Conservation (phyloP, 2,113 vertebrate species). For the Pygoscelis antarcticus region DNA sequence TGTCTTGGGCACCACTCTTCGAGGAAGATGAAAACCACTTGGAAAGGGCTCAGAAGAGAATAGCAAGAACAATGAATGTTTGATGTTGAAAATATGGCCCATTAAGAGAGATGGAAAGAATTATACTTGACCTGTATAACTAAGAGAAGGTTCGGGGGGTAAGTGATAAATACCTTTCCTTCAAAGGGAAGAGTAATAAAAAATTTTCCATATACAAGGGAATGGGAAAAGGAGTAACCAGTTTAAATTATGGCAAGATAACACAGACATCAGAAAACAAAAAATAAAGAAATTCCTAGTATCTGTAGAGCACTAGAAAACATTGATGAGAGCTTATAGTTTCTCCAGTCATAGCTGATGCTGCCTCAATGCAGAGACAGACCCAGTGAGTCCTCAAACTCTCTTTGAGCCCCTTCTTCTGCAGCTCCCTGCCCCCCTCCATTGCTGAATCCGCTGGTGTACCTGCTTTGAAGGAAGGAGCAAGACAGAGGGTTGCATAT, state of each 20-base stretch:
- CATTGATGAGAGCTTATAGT: not conserved
- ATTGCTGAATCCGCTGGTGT: not conserved
- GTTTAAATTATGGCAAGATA: not conserved
- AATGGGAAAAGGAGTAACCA: not conserved
- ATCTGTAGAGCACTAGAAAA: not conserved
- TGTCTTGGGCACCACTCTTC: not conserved
- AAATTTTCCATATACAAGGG: not conserved
- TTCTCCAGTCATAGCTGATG: not conserved
- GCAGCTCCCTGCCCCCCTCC: not conserved
- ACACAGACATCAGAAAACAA: not conserved
- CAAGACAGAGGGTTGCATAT: not conserved
- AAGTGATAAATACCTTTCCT: not conserved
- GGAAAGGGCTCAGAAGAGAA: not conserved
- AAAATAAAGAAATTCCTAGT: not conserved
- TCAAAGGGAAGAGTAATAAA: not conserved
- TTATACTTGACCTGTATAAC: not conserved
- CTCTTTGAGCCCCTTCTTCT: not conserved
- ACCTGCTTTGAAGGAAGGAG: not conserved
- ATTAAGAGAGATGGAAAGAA: not conserved
- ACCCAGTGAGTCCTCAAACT: not conserved
- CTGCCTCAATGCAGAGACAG: not conserved
- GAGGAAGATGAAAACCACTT: not conserved
- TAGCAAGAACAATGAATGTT: fast-evolving
- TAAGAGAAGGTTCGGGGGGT: not conserved
- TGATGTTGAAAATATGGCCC: not conserved